These are phyloP conservation scores for Drosophila oshimai DNA, from an alignment of 1,140 invertebrate species.

Conservation along the genomic window DNA sequence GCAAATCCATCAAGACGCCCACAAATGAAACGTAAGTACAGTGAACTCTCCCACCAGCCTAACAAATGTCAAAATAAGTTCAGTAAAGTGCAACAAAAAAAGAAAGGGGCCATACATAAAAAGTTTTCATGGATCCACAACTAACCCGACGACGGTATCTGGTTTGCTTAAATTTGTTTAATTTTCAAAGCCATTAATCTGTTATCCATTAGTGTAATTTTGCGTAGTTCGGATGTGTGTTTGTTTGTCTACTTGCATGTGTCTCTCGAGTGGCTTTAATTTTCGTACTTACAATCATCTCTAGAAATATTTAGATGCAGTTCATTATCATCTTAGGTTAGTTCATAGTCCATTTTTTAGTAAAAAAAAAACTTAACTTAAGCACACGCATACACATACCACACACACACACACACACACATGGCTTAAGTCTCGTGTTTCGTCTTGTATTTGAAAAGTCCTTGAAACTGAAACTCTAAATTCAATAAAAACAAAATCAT, in stretches of 20 bases:
- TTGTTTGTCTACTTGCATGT: constrained; percentile 58
- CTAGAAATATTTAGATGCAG: constrained; percentile 24
- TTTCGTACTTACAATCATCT: constrained; percentile 30
- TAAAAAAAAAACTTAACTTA: constrained; percentile 24
- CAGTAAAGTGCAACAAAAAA: constrained; percentile 42
- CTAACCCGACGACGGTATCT: constrained; percentile 67
- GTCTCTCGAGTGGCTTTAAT: constrained; percentile 41
- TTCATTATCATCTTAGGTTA: constrained; percentile 39
- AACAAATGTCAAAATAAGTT: constrained; percentile 55
- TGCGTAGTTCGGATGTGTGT: constrained; percentile 59
- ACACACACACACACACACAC: constrained; percentile 15
- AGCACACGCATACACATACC: constrained; percentile 36
- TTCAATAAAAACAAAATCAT: background rate
- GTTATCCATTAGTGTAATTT: constrained; percentile 25
- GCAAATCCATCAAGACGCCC: constrained; percentile 80
- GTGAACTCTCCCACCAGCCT: background rate
- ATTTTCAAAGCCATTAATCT: constrained; percentile 39
- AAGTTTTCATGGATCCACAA: constrained; percentile 28
- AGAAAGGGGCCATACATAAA: constrained; percentile 29
- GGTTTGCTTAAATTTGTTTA: constrained; percentile 50
- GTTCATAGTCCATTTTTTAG: constrained; percentile 17
- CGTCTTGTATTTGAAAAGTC: constrained; percentile 33
- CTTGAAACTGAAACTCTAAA: constrained; percentile 26
- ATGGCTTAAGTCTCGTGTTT: constrained; percentile 19
- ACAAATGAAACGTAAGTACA: constrained; percentile 82